Conservation (phyloP, 2,113 vertebrate species). For the Neodon shergylaensis region DNA sequence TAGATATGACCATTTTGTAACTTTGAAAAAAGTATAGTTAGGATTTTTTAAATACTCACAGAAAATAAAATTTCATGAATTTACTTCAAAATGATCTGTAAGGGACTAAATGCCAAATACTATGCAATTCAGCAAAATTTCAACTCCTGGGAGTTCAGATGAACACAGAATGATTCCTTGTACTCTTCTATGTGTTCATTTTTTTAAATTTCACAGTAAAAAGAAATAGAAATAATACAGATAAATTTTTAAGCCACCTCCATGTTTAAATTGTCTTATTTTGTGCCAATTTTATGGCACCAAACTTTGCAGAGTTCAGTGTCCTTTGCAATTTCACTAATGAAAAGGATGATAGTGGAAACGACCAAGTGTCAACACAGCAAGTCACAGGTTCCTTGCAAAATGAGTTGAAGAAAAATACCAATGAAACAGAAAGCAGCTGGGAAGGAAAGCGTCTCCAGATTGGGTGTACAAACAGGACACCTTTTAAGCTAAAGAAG, state of each 20-base stretch:
- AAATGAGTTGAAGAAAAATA: not conserved
- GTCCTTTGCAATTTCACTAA: not conserved
- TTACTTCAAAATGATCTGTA: constrained; percentile 24
- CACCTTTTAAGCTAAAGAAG: not conserved
- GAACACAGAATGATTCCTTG: not conserved
- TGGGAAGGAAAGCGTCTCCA: not conserved
- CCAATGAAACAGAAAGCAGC: not conserved
- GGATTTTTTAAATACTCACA: not conserved
- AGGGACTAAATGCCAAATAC: not conserved
- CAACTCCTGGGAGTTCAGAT: not conserved
- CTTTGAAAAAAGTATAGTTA: not conserved
- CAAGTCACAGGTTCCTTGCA: not conserved
- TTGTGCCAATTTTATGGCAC: not conserved
- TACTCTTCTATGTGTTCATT: not conserved
- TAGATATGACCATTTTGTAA: not conserved
- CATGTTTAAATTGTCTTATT: not conserved
- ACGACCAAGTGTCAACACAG: not conserved
- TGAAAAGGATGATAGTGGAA: not conserved
- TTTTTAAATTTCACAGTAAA: not conserved
- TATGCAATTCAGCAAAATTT: not conserved
- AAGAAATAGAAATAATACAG: not conserved
- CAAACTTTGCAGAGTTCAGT: not conserved
- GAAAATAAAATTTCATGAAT: not conserved
- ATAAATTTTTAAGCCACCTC: not conserved
- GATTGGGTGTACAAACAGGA: not conserved